Evolutionary conservation across 2,113 vertebrate genomes (phyloP), one percentile per base, ranked within the genome.

Genomic region (Anthoscopus minutus): DNA sequence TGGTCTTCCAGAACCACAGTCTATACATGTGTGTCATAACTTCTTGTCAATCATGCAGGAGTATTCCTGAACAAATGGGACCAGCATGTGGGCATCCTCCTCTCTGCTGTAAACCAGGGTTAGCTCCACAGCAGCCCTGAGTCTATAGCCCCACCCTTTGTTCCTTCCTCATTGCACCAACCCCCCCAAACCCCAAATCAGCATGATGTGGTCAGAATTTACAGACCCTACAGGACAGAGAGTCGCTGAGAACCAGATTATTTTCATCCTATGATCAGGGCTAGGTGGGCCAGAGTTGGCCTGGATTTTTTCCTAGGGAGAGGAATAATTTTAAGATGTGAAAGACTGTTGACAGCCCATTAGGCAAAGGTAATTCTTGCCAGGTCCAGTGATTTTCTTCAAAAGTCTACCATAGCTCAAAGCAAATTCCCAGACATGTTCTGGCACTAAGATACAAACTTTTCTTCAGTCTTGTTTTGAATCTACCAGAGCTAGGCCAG

Each of bases 371-470:
- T 81, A 81, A 48, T 15, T 45, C 40, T 92, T 92, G 44, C 76
- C 92, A 95, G 85, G 44, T 64, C 37, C 57, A 73, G 50, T 7
- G 12, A 67, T 83, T 83, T 87, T 73, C 67, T 96, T 80, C 77
- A 91, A 38, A 87, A 76, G 27, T 37, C 38, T 88, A 92, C 31
- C 7, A 71, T 71, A 89, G 48, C 88, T 96, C 60, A 93, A 61
- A 96, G 67, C 24, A 93, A 88, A 83, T 86, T 95, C 53, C n/a
- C 86, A 93, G 79, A 71, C 51, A 31, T 50, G 53, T 92, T 81
- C 80, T 88, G 90, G 92, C 72, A 38, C 60, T 64, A 70, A 93
- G 94, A 96, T 35, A 40, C 17, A 61, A 78, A 70, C 31, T 83
- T 92, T 66, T 71, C 51, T 88, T 66, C 38, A 80, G 65, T 51